Conservation (phyloP, 2,888 invertebrate genomes). For the Odontocerum albicorne region DNA sequence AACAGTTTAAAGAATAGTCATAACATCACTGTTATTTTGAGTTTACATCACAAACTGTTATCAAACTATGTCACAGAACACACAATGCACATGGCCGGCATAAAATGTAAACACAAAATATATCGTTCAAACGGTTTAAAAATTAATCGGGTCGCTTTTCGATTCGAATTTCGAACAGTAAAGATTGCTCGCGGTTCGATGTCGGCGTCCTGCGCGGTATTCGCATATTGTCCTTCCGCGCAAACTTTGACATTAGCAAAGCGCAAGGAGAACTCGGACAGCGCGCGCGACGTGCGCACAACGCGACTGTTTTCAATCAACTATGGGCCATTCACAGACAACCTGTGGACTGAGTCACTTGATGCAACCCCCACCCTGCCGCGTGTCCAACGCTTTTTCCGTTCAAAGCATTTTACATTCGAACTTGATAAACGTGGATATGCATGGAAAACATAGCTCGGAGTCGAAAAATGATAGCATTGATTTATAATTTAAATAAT, state of each 20-base stretch:
- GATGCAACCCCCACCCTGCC: conserved; percentile 9
- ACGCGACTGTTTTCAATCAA: conserved; percentile 18
- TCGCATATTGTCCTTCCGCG: conserved; percentile 18
- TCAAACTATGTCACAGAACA: conserved; percentile 13
- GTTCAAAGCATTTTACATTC: background rate
- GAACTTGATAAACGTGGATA: too few species aligned
- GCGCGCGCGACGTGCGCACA: background rate
- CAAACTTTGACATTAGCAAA: conserved; percentile 30
- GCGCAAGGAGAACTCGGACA: conserved; percentile 7
- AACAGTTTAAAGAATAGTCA: too few species aligned
- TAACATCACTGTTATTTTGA: conserved; percentile 5
- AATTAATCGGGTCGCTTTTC: conserved; percentile 12
- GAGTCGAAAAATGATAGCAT: too few species aligned
- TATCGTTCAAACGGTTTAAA: background rate
- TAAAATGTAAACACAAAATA: conserved; percentile 4
- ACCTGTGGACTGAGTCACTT: conserved; percentile 24
- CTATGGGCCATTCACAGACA: conserved; percentile 20
- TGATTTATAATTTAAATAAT: too few species aligned
- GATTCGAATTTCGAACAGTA: conserved; percentile 10
- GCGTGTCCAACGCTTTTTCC: conserved; percentile 12
- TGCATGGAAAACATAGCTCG: too few species aligned
- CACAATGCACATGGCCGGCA: conserved; percentile 10
- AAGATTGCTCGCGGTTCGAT: conserved; percentile 1
- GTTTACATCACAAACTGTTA: too few species aligned
- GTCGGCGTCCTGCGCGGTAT: background rate